These are phyloP conservation scores for Grantiella picta DNA, from an alignment of 2,113 vertebrate species.

Conservation along the genomic window DNA sequence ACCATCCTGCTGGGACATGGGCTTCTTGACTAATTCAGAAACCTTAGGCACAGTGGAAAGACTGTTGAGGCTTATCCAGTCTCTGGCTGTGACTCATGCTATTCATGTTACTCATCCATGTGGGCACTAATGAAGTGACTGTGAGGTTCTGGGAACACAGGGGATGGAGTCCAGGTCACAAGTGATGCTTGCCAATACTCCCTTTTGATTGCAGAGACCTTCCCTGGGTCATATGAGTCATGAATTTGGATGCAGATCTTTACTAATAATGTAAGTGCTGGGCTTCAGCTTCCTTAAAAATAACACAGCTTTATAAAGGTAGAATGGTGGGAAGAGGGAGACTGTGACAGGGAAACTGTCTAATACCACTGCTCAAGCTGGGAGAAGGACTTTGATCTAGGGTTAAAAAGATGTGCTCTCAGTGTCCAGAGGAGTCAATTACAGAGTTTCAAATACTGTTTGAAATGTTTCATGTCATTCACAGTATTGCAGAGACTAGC, in stretches of 20 bases:
- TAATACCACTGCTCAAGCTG: neutral
- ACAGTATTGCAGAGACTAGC: neutral
- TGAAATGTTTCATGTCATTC: constrained; percentile 2
- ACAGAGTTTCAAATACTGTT: neutral
- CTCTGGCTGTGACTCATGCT: constrained; percentile 52
- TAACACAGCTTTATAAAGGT: neutral
- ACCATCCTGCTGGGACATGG: constrained; percentile 29
- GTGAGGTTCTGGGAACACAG: constrained; percentile 51
- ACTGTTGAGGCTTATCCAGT: constrained; percentile 41
- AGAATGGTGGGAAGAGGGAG: neutral
- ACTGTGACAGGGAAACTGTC: neutral
- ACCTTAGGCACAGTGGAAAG: constrained; percentile 35
- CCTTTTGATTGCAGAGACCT: constrained; percentile 1
- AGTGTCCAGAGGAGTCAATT: neutral
- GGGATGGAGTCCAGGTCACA: constrained; percentile 35
- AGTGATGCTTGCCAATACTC: constrained; percentile 19
- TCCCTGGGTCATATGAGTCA: constrained; percentile 50
- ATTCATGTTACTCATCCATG: constrained; percentile 49
- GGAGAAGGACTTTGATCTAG: neutral
- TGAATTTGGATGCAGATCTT: constrained; percentile 20
- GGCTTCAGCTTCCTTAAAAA: constrained; percentile 12
- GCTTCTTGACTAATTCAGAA: constrained; percentile 28
- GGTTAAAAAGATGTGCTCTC: neutral
- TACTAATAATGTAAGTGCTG: neutral
- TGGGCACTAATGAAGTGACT: constrained; percentile 64